phyloP scores from a whole-genome alignment of 2,113 vertebrate genomes.

The Myotis davidii region DNA sequence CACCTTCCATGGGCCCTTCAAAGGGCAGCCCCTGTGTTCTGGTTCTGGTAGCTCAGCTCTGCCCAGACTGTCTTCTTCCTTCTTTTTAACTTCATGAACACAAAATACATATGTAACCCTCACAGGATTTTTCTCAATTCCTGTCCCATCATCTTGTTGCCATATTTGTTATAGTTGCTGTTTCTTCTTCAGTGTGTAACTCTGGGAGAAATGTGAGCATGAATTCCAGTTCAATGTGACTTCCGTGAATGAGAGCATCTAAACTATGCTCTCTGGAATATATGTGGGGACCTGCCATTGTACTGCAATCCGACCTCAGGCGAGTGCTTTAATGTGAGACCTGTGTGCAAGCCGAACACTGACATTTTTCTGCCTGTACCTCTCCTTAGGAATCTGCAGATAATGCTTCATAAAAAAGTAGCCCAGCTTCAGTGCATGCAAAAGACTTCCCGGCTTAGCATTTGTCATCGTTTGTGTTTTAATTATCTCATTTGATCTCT shows the following conservation, averaged over 20 bases:
- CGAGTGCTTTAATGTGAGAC: not conserved
- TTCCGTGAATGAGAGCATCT: not conserved
- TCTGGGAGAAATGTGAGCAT: not conserved
- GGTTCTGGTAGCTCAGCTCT: not conserved
- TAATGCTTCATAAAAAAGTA: slow-evolving; percentile 11
- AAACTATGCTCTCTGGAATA: not conserved
- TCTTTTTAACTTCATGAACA: not conserved
- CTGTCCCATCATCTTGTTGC: not conserved
- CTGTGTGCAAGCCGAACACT: not conserved
- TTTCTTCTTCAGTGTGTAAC: not conserved
- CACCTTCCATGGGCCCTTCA: not conserved
- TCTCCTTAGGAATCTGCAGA: slow-evolving; percentile 30
- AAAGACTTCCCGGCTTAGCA: slow-evolving; percentile 31
- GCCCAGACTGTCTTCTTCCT: not conserved
- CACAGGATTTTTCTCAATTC: not conserved
- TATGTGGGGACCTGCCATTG: not conserved
- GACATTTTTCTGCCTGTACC: not conserved
- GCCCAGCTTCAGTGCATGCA: not conserved
- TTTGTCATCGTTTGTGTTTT: slow-evolving; percentile 63
- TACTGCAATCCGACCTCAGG: not conserved
- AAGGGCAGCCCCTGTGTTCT: not conserved
- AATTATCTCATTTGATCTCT: slow-evolving; percentile 65
- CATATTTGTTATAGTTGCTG: not conserved
- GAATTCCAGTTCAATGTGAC: not conserved
- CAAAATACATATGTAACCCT: not conserved